Evolutionary conservation across 2,113 vertebrate genomes (phyloP), one percentile per base, ranked within the genome.

Genomic region (Anolis carolinensis): DNA sequence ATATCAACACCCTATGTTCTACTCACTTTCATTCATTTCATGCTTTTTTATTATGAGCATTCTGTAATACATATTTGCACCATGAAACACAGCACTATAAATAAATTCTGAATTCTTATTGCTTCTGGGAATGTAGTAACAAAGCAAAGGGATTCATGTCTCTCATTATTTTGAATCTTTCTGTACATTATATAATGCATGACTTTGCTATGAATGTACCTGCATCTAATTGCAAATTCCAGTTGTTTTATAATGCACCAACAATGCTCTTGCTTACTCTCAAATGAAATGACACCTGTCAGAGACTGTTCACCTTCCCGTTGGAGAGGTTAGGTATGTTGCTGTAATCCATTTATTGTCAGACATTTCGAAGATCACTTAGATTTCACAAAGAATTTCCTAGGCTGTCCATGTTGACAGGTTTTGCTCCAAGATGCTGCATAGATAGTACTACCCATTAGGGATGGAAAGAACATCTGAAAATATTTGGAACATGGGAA

Each of bases 141-240:
- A 81, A 68, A 30, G 18, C 16, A 72, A 44, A 88, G 76, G 65
- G 18, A 59, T 77, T 5, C 0, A 0, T 20, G 10, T 9, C 39
- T 44, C 59, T 85, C 81, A 75, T 77, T 77, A 77, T 71, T 77
- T 70, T 68, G 79, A 39, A 82, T 62, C 21, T 62, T 71, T 67
- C 32, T 0, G 55, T 74, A 18, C 14, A 59, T 59, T 59, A 70
- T 2, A 27, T 36, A 83, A 86, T 76, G 77, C 44, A 71, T 83
- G 52, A 36, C 65, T 89, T 81, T 27, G 25, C 6, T 4, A 67
- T 75, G 4, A 27, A 4, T 4, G 0, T 55, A 34, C 55, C 73
- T 78, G 1, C 2, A 62, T 50, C 0, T 84, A 48, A 90, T n/a
- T 5, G 65, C 36, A 18, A 84, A 59, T 76, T 76, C 50, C 13